Percentiles rank a stretch among this genome's conserved stretches.
Evolutionary conservation across 1,140 invertebrate species (phyloP).

Genomic region (Thaumetopoea pityocampa): DNA sequence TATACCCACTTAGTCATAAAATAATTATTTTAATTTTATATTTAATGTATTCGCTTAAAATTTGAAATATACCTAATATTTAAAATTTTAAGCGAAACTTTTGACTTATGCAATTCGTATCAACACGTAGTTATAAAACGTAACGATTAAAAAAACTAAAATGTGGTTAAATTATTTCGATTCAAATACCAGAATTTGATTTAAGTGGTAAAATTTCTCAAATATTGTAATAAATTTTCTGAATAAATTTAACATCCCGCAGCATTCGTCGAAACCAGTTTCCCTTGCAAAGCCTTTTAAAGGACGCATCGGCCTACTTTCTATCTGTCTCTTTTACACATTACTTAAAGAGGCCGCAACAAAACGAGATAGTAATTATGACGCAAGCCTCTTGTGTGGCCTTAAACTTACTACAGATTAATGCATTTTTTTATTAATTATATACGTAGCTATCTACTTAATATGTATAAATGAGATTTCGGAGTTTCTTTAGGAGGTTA

Average conservation of each 20-base stretch:
- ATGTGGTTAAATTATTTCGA: too few species aligned
- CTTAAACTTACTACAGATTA: conserved; percentile 26
- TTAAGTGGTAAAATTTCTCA: neutral
- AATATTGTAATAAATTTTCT: conserved; percentile 14
- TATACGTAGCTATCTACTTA: conserved; percentile 10
- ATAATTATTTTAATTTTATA: too few species aligned
- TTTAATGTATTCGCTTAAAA: too few species aligned
- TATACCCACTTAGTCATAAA: too few species aligned
- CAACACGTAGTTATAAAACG: too few species aligned
- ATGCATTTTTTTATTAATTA: conserved; percentile 24
- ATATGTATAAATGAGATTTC: conserved; percentile 13
- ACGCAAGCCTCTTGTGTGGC: conserved; percentile 22
- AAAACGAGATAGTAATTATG: conserved; percentile 35
- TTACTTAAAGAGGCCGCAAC: conserved; percentile 12
- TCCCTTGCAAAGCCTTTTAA: conserved; percentile 54
- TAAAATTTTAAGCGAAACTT: too few species aligned
- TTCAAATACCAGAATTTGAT: too few species aligned
- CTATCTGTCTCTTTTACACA: conserved; percentile 45
- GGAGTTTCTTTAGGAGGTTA: conserved; percentile 18
- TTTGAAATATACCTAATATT: too few species aligned
- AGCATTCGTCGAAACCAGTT: conserved; percentile 63
- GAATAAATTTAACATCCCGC: conserved; percentile 41
- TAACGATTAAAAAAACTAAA: too few species aligned
- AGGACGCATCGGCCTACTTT: conserved; percentile 47
- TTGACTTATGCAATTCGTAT: too few species aligned